Evolutionary conservation across 2,113 vertebrate genomes (phyloP), one percentile per base, ranked within the genome.

Genomic region (Castor canadensis): DNA sequence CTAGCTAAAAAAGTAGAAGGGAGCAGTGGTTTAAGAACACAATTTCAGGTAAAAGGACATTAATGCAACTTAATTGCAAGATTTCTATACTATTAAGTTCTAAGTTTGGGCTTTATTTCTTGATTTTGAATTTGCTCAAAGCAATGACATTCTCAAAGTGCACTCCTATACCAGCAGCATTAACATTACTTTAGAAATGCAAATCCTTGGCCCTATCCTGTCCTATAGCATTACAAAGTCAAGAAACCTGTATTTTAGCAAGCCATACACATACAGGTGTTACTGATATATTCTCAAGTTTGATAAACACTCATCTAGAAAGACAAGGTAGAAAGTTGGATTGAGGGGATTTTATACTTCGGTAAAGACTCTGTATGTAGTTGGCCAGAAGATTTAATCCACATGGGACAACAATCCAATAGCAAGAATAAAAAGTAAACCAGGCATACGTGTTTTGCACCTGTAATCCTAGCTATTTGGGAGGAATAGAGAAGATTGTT

Each of bases 61-160:
- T 69, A 69, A 62, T 67, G 62, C 7, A 60, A 54, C 1, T 49
- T 62, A 77, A 79, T 10, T 38, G 24, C 22, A 35, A 1, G 2
- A 52, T 77, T 93, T 87, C 45, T 86, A 19, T 71, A 2, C 92
- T 73, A n/a, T 38, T 30, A 13, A 45, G 4, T 75, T 60, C 49
- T n/a, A n/a, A n/a, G n/a, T n/a, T n/a, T n/a, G n/a, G n/a, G 30
- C 35, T 82, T 72, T 24, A 71, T 6, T 71, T 91, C 45, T 85
- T 38, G 30, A 11, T 47, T 87, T 93, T 77, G 30, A 87, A 93
- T 93, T 90, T 91, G 19, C 32, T 69, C 84, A 75, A n/a, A 71
- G 16, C 22, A 88, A 54, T 38, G 58, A 13, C 5, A 0, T 84
- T 87, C 9, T 58, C 64, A 89, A 72, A 54, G 9, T 56, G 26